phyloP scores from a whole-genome alignment of 2,888 invertebrate species.

The Siphlonurus alternatus region DNA sequence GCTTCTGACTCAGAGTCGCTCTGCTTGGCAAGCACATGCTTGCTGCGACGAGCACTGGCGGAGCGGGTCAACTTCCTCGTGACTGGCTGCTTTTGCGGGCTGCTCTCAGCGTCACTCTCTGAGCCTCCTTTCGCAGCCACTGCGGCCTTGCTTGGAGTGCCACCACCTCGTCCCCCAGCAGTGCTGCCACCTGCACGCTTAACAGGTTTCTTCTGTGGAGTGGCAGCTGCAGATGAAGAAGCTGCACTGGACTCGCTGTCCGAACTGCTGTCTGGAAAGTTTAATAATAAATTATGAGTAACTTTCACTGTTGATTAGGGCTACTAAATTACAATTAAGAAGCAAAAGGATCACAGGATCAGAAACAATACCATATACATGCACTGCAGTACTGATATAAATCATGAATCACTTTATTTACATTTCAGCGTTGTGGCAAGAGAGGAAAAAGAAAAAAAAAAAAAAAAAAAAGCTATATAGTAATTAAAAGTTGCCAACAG shows the following conservation, averaged over 20 bases:
- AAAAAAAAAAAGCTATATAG: too few relatives aligned
- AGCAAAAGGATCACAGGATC: too few relatives aligned
- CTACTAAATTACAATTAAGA: too few relatives aligned
- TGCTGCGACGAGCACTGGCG: conserved; percentile 37
- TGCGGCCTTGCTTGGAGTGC: conserved; percentile 14
- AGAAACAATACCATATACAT: too few relatives aligned
- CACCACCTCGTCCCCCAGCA: neutral
- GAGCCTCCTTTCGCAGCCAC: conserved; percentile 17
- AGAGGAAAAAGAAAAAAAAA: too few relatives aligned
- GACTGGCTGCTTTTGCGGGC: conserved; percentile 20
- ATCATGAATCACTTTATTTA: too few relatives aligned
- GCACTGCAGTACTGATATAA: too few relatives aligned
- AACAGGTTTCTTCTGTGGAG: conserved; percentile 9
- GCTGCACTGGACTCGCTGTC: conserved; percentile 14
- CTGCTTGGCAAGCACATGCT: conserved; percentile 13
- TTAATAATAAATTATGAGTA: too few relatives aligned
- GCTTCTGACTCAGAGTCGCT: conserved; percentile 21
- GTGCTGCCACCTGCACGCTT: too few relatives aligned
- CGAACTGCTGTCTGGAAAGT: conserved; percentile 18
- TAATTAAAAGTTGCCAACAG: too few relatives aligned
- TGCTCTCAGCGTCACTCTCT: conserved; percentile 4
- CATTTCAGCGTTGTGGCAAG: too few relatives aligned
- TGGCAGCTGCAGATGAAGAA: conserved; percentile 4
- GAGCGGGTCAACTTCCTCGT: conserved; percentile 53
- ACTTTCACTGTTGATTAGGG: too few relatives aligned